Percentiles rank a stretch among this genome's conserved stretches.
Evolutionary conservation across 2,888 invertebrate species (phyloP).

Genomic region (Cecidostiba fungosa): DNA sequence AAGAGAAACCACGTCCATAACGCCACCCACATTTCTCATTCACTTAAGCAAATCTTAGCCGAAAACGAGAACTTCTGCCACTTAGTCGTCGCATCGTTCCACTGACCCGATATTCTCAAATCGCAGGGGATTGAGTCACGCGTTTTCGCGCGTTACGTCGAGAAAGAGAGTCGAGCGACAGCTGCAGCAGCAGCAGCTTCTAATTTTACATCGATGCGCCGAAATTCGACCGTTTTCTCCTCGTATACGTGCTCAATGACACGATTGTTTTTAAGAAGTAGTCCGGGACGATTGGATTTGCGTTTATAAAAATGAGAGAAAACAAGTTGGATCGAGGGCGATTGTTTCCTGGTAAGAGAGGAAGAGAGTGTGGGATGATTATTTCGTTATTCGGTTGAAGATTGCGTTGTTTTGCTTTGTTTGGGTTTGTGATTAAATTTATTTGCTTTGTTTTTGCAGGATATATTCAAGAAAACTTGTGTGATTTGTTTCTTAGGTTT

Average conservation of each 20-base stretch:
- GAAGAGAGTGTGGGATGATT: no score
- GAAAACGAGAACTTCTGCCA: not conserved
- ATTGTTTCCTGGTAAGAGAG: not conserved
- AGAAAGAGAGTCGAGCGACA: not conserved
- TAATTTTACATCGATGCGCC: slow-evolving; percentile 5
- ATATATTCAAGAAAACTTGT: no score
- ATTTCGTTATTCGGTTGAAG: no score
- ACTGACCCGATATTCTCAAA: slow-evolving; percentile 9
- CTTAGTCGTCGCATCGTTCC: not conserved
- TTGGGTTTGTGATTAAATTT: no score
- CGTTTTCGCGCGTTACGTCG: not conserved
- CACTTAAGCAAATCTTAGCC: not conserved
- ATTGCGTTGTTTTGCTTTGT: no score
- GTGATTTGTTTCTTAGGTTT: no score
- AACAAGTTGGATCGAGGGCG: no score
- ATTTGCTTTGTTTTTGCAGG: no score
- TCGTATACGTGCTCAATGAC: not conserved
- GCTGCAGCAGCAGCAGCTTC: not conserved
- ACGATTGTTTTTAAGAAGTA: not conserved
- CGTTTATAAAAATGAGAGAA: not conserved
- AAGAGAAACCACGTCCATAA: no score
- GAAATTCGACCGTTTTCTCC: not conserved
- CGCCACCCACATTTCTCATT: not conserved
- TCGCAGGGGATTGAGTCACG: slow-evolving; percentile 1
- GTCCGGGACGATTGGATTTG: not conserved